Base-by-base conservation (phyloP, 2,797 vertebrate species). In the Tympanoctomys barrerae region DNA sequence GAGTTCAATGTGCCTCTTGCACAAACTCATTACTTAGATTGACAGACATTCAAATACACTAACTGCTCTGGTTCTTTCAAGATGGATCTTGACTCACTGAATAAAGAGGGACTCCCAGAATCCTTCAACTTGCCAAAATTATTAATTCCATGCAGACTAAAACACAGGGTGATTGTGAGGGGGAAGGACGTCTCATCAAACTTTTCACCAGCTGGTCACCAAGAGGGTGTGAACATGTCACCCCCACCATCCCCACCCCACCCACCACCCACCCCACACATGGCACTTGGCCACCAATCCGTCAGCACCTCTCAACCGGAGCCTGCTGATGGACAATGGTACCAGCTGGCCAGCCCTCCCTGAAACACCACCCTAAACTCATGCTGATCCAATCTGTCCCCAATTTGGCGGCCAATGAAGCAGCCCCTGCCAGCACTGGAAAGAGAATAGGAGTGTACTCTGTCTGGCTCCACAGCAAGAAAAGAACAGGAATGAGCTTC, bases 261-360 rank as follows among this genome's bases (percentile, higher is more conserved):
- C n/a, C n/a, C n/a, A n/a, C n/a, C n/a, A n/a, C 52, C 11, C 91
- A 66, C 62, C 85, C 66, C 73, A 0, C 66, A 49, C 0, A 0
- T 97, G 97, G 97, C 97, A 92, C 52, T 73, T 75, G 89, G 97
- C 97, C 97, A 95, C 95, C 94, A 31, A 90, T 3, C 96, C 85
- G 73, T 97, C 96, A 97, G 91, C 97, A 91, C 96, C 73, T 95
- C 95, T 93, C 73, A 39, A 10, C 42, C 42, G 12, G 3, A n/a
- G 91, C 39, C 86, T 33, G 21, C 2, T 88, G 90, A 90, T 2
- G 87, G 95, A 89, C 94, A 82, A 61, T 12, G 1, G 9, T 7
- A 78, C 95, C 97, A 97, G 96, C 95, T 97, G 97, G 83, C 89
- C 92, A 82, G 70, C 94, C 70, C 93, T 77, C 91, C 79, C 84